These are phyloP conservation scores for Micromussa lordhowensis DNA, from an alignment of 92 coral and sea anemone species.

Conservation along the genomic window DNA sequence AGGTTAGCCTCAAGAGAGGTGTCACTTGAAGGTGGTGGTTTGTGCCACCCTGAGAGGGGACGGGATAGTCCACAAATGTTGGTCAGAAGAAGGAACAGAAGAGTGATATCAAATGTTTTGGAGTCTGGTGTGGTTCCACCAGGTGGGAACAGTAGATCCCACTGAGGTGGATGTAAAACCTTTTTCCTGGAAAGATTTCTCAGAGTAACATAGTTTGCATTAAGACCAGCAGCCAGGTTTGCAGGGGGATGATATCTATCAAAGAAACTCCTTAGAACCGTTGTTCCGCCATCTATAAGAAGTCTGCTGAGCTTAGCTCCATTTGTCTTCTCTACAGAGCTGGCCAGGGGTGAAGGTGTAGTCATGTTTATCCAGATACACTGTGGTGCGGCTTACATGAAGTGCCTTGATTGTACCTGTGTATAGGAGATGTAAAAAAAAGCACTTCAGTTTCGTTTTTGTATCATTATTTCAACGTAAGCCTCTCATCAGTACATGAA, in stretches of 20 bases:
- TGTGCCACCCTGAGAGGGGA: constrained; percentile 58
- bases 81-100: constrained; percentile 65
- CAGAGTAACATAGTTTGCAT: constrained; percentile 1
- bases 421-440: too few species aligned
- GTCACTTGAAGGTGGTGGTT: constrained; percentile 56
- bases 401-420: too few species aligned
- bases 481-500: too few species aligned
- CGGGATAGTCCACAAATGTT: constrained; percentile 69
- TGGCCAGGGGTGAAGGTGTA: constrained; percentile 20
- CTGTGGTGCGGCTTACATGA: too few species aligned
- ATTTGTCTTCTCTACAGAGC: constrained; percentile 62
- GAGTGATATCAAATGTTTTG: constrained; percentile 65
- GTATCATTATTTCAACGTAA: too few species aligned
- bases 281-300: constrained; percentile 58
- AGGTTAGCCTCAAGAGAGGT: constrained; percentile 65
- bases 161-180: constrained; percentile 53
- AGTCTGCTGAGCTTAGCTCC: constrained; percentile 59
- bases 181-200: not conserved
- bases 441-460: too few species aligned
- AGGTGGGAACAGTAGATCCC: constrained; percentile 75
- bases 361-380: too few species aligned
- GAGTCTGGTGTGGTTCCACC: constrained; percentile 68
- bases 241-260: constrained; percentile 48
- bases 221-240: constrained; percentile 21
- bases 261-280: constrained; percentile 34